A percentile compares a stretch with the other conserved stretches of the same genome.
Conservation (phyloP, 2,888 invertebrate species). For the Sipha maydis region DNA sequence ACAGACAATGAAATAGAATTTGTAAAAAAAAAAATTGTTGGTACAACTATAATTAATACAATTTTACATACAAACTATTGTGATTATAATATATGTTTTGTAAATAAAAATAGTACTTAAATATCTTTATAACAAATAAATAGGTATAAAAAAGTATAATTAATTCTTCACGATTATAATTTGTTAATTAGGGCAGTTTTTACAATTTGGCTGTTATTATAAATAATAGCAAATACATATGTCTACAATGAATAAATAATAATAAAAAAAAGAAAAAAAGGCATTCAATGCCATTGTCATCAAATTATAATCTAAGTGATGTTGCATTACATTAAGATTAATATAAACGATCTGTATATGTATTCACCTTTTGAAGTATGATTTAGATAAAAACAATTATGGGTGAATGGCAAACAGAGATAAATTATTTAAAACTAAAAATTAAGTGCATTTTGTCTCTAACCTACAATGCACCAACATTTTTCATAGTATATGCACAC, state of each 20-base stretch:
- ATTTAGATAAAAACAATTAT: slow-evolving; percentile 18
- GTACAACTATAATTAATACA: slow-evolving; percentile 14
- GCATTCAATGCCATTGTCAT: not conserved
- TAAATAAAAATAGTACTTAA: slow-evolving; percentile 50
- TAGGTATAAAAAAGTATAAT: slow-evolving; percentile 47
- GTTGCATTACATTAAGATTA: slow-evolving; percentile 21
- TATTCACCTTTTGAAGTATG: not conserved
- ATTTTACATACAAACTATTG: slow-evolving; percentile 23
- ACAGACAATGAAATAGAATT: not conserved
- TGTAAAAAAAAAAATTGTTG: not conserved
- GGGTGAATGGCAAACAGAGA: slow-evolving; percentile 15
- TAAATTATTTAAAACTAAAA: not conserved
- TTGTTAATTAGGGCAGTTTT: slow-evolving; percentile 51
- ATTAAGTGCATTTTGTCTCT: not conserved
- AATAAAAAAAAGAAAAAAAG: slow-evolving; percentile 4
- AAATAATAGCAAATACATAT: slow-evolving; percentile 29
- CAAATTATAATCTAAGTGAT: slow-evolving; percentile 41
- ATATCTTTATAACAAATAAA: slow-evolving; percentile 39
- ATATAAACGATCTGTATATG: slow-evolving; percentile 5
- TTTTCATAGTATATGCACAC: slow-evolving; percentile 14
- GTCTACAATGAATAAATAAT: not conserved
- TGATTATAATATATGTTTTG: slow-evolving; percentile 26
- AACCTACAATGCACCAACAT: slow-evolving; percentile 23
- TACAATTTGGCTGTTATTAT: slow-evolving; percentile 18
- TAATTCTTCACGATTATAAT: slow-evolving; percentile 41